These are phyloP conservation scores for Drosophila pseudotakahashii DNA, from an alignment of 2,888 invertebrate species.

Conservation along the genomic window DNA sequence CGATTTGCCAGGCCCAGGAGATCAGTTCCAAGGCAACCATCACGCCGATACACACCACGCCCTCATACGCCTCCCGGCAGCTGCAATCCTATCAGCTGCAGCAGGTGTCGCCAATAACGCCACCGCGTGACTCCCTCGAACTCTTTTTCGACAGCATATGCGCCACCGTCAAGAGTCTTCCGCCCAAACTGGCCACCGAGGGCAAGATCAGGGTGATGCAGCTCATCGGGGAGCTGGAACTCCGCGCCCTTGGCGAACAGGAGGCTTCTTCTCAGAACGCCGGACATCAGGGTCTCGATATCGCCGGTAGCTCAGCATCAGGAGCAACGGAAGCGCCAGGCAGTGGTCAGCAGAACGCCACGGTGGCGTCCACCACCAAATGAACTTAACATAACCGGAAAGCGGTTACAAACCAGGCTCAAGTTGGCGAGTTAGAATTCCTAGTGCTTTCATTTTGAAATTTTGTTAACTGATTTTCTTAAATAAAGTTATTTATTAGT, in stretches of 20 bases:
- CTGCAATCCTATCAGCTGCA: constrained; percentile 58
- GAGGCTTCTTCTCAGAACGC: constrained; percentile 42
- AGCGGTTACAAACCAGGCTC: constrained; percentile 15
- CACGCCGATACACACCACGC: constrained; percentile 62
- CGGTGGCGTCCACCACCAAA: constrained; percentile 75
- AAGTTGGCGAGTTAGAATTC: constrained; percentile 12
- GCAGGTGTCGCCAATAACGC: constrained; percentile 32
- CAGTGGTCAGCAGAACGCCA: constrained; percentile 69
- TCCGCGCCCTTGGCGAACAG: constrained; percentile 65
- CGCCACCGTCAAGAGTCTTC: constrained; percentile 66
- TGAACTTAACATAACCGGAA: constrained; percentile 14
- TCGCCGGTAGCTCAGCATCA: constrained; percentile 5
- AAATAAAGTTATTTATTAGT: constrained; percentile 43
- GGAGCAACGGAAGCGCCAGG: constrained; percentile 49
- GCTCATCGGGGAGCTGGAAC: constrained; percentile 64
- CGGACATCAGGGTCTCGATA: constrained; percentile 18
- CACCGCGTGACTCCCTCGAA: constrained; percentile 66
- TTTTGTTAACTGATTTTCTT: constrained; percentile 42
- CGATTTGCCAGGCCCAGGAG: constrained; percentile 43
- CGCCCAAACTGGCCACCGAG: constrained; percentile 72
- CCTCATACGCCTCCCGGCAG: constrained; percentile 44
- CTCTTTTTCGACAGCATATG: constrained; percentile 75
- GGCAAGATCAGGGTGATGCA: constrained; percentile 76
- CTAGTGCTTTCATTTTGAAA: constrained; percentile 18
- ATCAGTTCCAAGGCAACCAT: constrained; percentile 73